A percentile compares a stretch with the other conserved stretches of the same genome.
These are phyloP conservation scores for Acleris laterana DNA, from an alignment of 2,888 invertebrate species.

Conservation along the genomic window DNA sequence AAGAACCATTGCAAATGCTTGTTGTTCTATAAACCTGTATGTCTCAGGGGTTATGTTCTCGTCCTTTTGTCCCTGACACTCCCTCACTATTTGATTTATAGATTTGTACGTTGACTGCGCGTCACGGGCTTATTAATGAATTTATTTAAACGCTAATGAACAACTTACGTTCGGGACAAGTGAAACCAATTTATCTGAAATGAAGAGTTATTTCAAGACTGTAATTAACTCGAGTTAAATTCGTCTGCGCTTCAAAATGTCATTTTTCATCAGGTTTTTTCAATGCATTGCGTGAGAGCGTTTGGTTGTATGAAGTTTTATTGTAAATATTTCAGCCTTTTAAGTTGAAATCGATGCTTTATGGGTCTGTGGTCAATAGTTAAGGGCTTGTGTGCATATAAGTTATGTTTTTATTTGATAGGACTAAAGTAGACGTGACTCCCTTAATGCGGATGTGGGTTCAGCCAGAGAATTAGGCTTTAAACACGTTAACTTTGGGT, in stretches of 20 bases:
- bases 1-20: constrained; percentile 23
- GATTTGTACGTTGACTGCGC: constrained; percentile 78
- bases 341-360: neutral
- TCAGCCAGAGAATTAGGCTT: too few relatives aligned
- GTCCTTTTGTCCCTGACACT: constrained; percentile 81
- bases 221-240: constrained; percentile 54
- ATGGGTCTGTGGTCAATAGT: too few relatives aligned
- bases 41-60: constrained; percentile 60
- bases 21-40: constrained; percentile 47
- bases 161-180: constrained; percentile 79
- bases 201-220: constrained; percentile 68
- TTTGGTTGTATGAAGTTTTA: neutral
- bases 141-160: constrained; percentile 84
- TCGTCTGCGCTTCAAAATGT: constrained; percentile 29
- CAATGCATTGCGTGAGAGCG: neutral
- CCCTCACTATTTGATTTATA: constrained; percentile 84
- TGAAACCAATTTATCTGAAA: constrained; percentile 78
- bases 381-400: too few relatives aligned
- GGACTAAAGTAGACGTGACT: too few relatives aligned
- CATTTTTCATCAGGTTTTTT: constrained; percentile 23
- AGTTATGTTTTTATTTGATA: too few relatives aligned
- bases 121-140: constrained; percentile 82
- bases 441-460: too few relatives aligned
- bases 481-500: too few relatives aligned
- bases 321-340: neutral